A percentile compares a stretch with the other conserved stretches of the same genome.
These are phyloP conservation scores for Ochotona curzoniae DNA, from an alignment of 2,113 vertebrate genomes.

Conservation along the genomic window DNA sequence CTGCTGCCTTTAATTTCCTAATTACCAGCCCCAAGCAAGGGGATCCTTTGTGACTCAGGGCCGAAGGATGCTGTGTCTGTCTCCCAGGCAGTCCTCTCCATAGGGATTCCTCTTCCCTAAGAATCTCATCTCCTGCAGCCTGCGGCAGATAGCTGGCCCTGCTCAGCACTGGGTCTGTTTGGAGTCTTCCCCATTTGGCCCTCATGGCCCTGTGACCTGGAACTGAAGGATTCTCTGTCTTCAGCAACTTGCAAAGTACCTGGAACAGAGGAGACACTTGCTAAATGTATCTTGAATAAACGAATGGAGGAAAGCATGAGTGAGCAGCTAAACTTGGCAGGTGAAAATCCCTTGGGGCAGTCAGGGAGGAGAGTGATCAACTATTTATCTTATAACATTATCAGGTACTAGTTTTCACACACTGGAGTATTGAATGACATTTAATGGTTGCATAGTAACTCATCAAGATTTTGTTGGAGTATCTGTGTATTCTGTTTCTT, in stretches of 20 bases:
- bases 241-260: neutral
- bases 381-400: neutral
- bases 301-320: neutral
- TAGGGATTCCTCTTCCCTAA: neutral
- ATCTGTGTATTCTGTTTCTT: neutral
- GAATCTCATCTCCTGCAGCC: neutral
- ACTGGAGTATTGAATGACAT: neutral
- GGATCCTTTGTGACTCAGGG: neutral
- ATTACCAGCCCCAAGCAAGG: neutral
- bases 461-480: neutral
- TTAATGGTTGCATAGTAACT: neutral
- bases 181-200: neutral
- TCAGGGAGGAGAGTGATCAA: accelerated
- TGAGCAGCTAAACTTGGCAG: neutral
- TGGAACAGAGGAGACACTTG: accelerated
- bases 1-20: slow-evolving; percentile 45
- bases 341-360: neutral
- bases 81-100: neutral
- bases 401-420: neutral
- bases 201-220: neutral
- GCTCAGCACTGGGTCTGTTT: neutral
- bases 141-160: too few species aligned
- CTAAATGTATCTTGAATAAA: neutral
- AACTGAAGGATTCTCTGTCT: neutral
- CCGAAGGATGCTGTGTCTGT: neutral